Base-by-base conservation (phyloP, 2,797 vertebrate species). In the Crocodylus rhombifer region DNA sequence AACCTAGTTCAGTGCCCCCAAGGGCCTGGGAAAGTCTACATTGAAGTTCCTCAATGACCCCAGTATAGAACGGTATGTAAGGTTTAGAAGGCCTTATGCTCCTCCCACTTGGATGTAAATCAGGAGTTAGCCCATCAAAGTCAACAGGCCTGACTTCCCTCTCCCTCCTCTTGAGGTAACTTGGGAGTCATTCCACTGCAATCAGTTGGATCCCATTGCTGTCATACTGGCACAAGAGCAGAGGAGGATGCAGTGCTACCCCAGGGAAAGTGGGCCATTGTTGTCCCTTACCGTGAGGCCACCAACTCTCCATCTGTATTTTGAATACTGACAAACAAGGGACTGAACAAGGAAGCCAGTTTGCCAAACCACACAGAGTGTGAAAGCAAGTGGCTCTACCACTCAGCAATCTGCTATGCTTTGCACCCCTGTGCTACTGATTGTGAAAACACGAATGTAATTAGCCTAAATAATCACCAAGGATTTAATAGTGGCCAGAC, bases 361-460 rank as follows among this genome's bases (percentile, higher is more conserved):
- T 2, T 97, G 97, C 95, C 96, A 97, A 97, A 96, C 95, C 96
- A 28, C 90, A 94, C 0, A 2, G 80, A 91, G 95, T 9, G 51
- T 26, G 30, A 77, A 77, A 64, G 61, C 30, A 33, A 60, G 76
- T n/a, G 25, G 65, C 94, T 94, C 92, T 69, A 88, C 84, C 13
- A 86, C 95, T 95, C 97, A 96, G 94, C 91, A 26, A 97, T 97
- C 95, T 95, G 95, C 89, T 84, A 87, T 2, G 25, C 95, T 96
- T 96, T 94, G 94, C 96, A 89, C 85, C 92, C 95, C 94, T 61
- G 69, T 93, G 95, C 95, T 97, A 95, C 96, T 73, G 96, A 97
- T 97, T 96, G 95, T 96, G 95, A 95, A 97, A 97, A 97, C 96
- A 96, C 86, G 89, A 96, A 96, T 96, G 91, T 90, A 97, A 97